Percentiles rank a stretch among this genome's conserved stretches.
phyloP scores from a whole-genome alignment of 1,140 invertebrate genomes.

The Drosophila jambulina region DNA sequence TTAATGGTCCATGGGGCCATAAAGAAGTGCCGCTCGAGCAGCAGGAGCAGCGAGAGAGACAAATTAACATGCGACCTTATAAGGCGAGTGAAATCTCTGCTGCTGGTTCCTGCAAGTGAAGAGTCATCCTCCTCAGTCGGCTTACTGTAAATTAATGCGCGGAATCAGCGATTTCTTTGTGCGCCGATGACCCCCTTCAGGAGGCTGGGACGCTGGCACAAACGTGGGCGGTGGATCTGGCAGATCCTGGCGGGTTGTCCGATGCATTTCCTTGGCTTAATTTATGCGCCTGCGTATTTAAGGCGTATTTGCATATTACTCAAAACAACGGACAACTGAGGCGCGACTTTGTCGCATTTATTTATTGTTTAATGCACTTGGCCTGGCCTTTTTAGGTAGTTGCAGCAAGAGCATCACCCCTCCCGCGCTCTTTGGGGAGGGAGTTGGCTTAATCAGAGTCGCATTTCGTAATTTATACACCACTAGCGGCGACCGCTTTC shows the following conservation, averaged over 20 bases:
- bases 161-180: constrained; percentile 69
- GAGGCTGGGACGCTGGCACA: constrained; percentile 26
- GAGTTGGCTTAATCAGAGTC: constrained; percentile 66
- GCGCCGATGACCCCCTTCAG: constrained; percentile 57
- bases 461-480: constrained; percentile 70
- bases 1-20: constrained; percentile 43
- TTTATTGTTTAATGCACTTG: constrained; percentile 79
- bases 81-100: constrained; percentile 70
- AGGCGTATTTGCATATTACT: constrained; percentile 80
- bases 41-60: constrained; percentile 50
- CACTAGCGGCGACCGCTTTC: constrained; percentile 68
- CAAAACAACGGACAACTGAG: constrained; percentile 67
- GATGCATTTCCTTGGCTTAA: constrained; percentile 74
- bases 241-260: constrained; percentile 53
- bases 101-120: constrained; percentile 40
- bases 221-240: constrained; percentile 36
- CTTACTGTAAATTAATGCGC: constrained; percentile 75
- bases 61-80: constrained; percentile 66
- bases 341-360: constrained; percentile 74
- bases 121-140: constrained; percentile 64
- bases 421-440: constrained; percentile 12
- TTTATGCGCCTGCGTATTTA: constrained; percentile 76
- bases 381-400: constrained; percentile 70
- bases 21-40: constrained; percentile 42
- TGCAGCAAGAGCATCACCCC: constrained; percentile 31